phyloP scores from a whole-genome alignment of 2,888 invertebrate species.

The Callosobruchus maculatus region DNA sequence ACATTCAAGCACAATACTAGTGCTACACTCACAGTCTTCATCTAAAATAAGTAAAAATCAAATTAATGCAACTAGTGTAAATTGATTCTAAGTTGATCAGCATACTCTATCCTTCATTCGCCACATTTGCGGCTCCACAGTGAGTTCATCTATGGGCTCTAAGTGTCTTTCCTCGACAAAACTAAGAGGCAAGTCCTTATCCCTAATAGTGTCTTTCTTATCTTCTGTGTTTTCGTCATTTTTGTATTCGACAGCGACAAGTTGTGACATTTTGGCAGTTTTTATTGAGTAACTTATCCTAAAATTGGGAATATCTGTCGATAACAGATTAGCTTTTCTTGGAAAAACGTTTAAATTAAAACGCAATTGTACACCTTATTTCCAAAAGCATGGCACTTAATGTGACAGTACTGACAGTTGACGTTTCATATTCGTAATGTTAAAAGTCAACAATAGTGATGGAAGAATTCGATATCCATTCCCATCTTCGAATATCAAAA shows the following conservation, averaged over 20 bases:
- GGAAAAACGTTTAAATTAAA: slow-evolving; percentile 18
- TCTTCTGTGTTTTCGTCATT: slow-evolving; percentile 14
- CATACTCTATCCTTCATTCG: slow-evolving; percentile 86
- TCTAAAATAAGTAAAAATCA: slow-evolving; percentile 56
- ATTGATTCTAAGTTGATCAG: slow-evolving; percentile 5
- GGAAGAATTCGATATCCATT: no score
- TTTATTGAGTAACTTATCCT: slow-evolving; percentile 1
- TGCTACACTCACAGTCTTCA: slow-evolving; percentile 99
- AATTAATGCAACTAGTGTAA: not conserved
- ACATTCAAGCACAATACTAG: slow-evolving; percentile 96
- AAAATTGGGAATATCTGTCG: not conserved
- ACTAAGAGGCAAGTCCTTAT: slow-evolving; percentile 68
- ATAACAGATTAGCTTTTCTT: slow-evolving; percentile 7
- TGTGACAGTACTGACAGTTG: slow-evolving; percentile 8
- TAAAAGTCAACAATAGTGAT: not conserved
- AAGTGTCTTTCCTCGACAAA: slow-evolving; percentile 73
- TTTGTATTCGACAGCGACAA: slow-evolving; percentile 1
- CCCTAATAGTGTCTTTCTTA: slow-evolving; percentile 43
- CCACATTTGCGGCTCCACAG: slow-evolving; percentile 75
- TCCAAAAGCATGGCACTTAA: slow-evolving; percentile 15
- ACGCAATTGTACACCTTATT: slow-evolving; percentile 11
- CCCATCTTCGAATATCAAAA: no score
- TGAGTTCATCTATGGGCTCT: slow-evolving; percentile 66
- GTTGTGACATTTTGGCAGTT: slow-evolving; percentile 19
- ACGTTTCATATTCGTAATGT: not conserved